Conservation (phyloP, 2,113 vertebrate species). For the Actenoides lindsayi region DNA sequence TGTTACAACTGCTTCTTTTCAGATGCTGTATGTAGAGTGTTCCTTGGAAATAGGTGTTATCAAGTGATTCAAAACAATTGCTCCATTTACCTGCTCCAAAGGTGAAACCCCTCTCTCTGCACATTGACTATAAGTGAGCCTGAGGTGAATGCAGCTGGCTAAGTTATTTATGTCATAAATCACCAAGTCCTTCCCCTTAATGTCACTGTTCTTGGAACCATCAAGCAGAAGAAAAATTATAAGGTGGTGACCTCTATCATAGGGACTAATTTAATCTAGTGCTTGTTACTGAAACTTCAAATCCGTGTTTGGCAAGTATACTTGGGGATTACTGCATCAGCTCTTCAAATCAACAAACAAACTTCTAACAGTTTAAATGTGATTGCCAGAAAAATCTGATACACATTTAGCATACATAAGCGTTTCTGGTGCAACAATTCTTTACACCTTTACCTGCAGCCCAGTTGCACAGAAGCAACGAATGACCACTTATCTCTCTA, state of each 20-base stretch:
- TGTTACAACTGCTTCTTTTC: background rate
- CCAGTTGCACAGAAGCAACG: background rate
- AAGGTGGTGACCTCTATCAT: background rate
- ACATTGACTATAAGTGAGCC: rapidly evolving
- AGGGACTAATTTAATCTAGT: background rate
- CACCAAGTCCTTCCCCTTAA: background rate
- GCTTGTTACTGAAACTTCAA: background rate
- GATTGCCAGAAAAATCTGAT: background rate
- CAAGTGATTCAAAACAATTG: rapidly evolving
- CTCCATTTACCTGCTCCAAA: rapidly evolving
- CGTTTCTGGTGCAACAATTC: background rate
- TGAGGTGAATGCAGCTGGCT: background rate
- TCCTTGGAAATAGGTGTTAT: rapidly evolving
- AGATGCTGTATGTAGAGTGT: rapidly evolving
- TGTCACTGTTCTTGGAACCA: background rate
- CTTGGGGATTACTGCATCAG: rapidly evolving
- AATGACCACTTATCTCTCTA: background rate
- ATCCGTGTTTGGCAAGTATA: background rate
- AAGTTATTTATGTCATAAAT: background rate
- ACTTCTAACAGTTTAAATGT: background rate
- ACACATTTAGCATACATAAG: rapidly evolving
- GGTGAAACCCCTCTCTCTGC: background rate
- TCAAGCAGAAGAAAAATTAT: background rate
- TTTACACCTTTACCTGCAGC: background rate
- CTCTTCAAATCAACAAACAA: background rate